Evolutionary conservation across 92 coral and sea anemone species (phyloP), one percentile per base, ranked within the genome.

Genomic region (Pocillopora meandrina): DNA sequence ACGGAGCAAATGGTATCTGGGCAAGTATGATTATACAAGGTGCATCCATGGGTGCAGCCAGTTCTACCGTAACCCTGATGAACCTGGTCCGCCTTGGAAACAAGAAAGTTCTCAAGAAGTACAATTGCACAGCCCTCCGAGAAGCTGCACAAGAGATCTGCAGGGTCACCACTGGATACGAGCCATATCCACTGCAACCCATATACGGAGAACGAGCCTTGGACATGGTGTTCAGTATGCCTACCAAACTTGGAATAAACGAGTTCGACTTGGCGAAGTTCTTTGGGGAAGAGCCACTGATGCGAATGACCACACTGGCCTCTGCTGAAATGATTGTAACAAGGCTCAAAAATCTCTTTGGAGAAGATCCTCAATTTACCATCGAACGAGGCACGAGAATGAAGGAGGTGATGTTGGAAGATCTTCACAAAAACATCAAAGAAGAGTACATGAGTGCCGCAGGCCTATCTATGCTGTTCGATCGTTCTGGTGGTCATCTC

Each of bases 371-470:
- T 52, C 92, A 90, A 64, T 93, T 93, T 82, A 93, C 96, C 20
- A 88, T 81, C 58, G 91, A 90, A 26, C 78, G 90, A 67, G 95
- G 70, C 84, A 65, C 87, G 58, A 84, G 93, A 82, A 93, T 93
- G 96, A 66, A n/a, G 70, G 90, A 85, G 59, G 92, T 88, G 36
- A 93, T 93, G 96, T 61, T 93, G 83, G 90, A 93, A 85, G 96
- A 93, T 90, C 92, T 93, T 19, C 90, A 85, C 55, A 72, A 83
- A 61, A 88, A 90, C 83, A 88, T 86, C 55, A 93, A 93, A 64
- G 96, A 93, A 62, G 96, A 93, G 36, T 92, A 89, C 89, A 92
- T 92, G 95, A 92, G 95, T 60, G 84, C 67, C 5, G 93, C 87
- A 65, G 95, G 95, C 16, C 86, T 92, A 0, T 93, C 95, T 21